Evolutionary conservation across 2,888 invertebrate species (phyloP), one percentile per base, ranked within the genome.

Genomic region (Hirtodrosophila alboralis): DNA sequence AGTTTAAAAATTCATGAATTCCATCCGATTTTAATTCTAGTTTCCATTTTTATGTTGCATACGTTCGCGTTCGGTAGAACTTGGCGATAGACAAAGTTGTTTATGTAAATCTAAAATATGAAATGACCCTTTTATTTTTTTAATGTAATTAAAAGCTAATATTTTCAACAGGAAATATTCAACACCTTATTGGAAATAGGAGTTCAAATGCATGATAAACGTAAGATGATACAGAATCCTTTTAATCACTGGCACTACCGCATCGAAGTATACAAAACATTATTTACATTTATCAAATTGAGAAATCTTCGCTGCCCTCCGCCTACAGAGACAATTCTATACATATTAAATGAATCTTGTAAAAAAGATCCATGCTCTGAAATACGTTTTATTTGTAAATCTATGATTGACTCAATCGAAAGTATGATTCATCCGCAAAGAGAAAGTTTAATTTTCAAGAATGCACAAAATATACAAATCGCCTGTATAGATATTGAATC

Each of bases 191-290:
- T 65, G 45, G 52, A 57, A 34, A 60, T 53, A 8, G 41, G 36
- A n/a, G 2, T 49, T 6, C 23, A 49, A 23, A 44, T 70, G 9
- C 51, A 36, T 18, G 49, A 70, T 14, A 47, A 33, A 4, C 27
- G 30, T 6, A 12, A 14, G 8, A 23, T 14, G n/a, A n/a, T 40
- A 1, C 23, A 60, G 14, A 9, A n/a, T 30, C 40, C 44, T 5
- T 70, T 70, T 28, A 49, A 23, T 9, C 38, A 64, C 10, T 70
- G 65, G 70, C 8, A 34, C 0, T 70, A 48, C 37, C 70, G 70
- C 10, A 18, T 65, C 3, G 70, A 59, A 47, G 13, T 70, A 9
- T 65, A 65, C 26, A 47, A 60, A 16, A 43, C 65, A 4, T 12
- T 70, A 43, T 53, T 49, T 4, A 14, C 7, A 7, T 60, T 57